Base-by-base conservation (phyloP, 2,113 vertebrate genomes). In the Brachyhypopomus gauderio region DNA sequence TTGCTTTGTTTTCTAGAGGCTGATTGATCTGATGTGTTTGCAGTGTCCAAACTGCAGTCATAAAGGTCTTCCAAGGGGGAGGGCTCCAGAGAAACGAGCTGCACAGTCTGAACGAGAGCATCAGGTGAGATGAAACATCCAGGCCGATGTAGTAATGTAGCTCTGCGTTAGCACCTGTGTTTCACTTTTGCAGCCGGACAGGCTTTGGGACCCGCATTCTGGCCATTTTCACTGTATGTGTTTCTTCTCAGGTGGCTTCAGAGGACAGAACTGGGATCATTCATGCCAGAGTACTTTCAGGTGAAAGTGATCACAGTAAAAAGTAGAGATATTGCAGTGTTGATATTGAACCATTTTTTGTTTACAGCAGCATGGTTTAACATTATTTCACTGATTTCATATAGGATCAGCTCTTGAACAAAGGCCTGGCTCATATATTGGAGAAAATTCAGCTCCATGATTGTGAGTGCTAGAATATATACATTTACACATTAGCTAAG, bases 221-320 rank as follows among this genome's bases (percentile, higher is more conserved):
- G 25, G 25, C 12, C 62, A 34, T 3, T 20, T 20, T n/a, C 9
- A 59, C 72, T 56, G 56, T 22, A 41, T 74, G 4, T 67, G 7
- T 73, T 25, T 94, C 74, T 92, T 87, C 90, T 76, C 88, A 98
- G 97, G 88, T 92, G 93, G 87, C 93, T 98, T 85, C 90, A 98
- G 71, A 98, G 97, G 91, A 98, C 96, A 27, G 97, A 98, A 84
- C 93, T 98, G 9, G 97, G 97, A 86, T 96, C 97, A 16, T 99
- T 98, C 90, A 96, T 99, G 89, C 95, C 96, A 1, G 97, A 98
- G 84, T 99, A 97, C 82, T 96, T 98, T 82, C 97, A 99, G 96
- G 97, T 98, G 52, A 58, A n/a, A 22, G 34, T 34, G 20, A 62
- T 79, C 14, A 60, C 3, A 69, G n/a, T 3, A 22, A 38, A 23